Evolutionary conservation across 2,797 vertebrate species (phyloP).

Genomic region (Stomatorhinus walkeri): DNA sequence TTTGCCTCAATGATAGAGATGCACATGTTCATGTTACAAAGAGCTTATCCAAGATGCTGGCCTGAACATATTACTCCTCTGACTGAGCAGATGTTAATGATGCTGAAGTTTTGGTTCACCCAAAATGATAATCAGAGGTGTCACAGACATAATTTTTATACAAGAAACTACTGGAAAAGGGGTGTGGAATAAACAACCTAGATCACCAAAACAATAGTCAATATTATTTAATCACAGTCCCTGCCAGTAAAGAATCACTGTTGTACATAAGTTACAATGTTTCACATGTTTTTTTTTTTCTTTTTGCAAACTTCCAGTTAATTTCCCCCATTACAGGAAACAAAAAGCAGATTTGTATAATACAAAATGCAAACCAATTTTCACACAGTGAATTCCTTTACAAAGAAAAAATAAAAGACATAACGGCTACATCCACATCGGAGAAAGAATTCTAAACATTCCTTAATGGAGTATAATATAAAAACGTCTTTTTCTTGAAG

Average conservation of each 20-base stretch:
- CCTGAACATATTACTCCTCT: neutral
- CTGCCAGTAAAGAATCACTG: conserved; percentile 70
- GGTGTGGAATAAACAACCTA: neutral
- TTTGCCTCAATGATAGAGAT: neutral
- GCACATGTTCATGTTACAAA: neutral
- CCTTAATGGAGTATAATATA: conserved; percentile 86
- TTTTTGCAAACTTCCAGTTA: conserved; percentile 67
- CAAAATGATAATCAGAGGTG: neutral
- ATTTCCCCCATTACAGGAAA: conserved; percentile 60
- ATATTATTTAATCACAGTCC: conserved; percentile 71
- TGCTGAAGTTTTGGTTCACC: neutral
- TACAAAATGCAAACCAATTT: conserved; percentile 85
- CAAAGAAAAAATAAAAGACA: conserved; percentile 79
- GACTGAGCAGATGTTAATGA: neutral
- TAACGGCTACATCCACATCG: conserved; percentile 83
- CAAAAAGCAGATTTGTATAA: conserved; percentile 75
- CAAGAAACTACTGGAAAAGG: neutral
- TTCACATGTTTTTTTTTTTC: conserved; percentile 61
- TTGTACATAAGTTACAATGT: conserved; percentile 73
- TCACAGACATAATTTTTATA: neutral
- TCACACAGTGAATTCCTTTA: conserved; percentile 86
- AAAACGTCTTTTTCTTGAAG: conserved; percentile 63
- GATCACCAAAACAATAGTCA: conserved; percentile 58
- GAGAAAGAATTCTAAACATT: conserved; percentile 83
- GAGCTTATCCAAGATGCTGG: neutral